Conservation (phyloP, 64 coral and sea anemone genomes). For the Cladopsammia gracilis region DNA sequence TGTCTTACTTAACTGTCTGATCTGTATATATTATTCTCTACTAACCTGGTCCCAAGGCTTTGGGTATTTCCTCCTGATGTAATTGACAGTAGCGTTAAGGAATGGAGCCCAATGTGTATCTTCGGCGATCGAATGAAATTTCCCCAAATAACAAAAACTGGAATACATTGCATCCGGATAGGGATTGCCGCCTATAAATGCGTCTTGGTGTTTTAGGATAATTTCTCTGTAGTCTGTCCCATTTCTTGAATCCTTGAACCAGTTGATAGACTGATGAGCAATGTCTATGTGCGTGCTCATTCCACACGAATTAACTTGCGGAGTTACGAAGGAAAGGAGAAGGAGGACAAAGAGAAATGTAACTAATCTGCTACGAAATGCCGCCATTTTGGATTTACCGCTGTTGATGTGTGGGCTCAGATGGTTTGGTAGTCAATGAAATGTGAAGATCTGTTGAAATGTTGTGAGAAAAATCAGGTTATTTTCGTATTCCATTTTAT, state of each 20-base stretch:
- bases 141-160: constrained; percentile 80
- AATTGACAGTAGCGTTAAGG: constrained; percentile 93
- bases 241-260: constrained; percentile 80
- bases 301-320: constrained; percentile 48
- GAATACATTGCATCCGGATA: constrained; percentile 97
- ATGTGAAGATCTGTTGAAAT: too few relatives aligned
- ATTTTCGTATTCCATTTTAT: too few relatives aligned
- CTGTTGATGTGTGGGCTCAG: constrained; percentile 3
- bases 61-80: constrained; percentile 92
- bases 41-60: constrained; percentile 96
- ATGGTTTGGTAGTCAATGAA: not conserved
- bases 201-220: constrained; percentile 87
- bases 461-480: too few relatives aligned
- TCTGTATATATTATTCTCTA: not conserved
- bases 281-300: constrained; percentile 97
- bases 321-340: not conserved
- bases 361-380: not conserved
- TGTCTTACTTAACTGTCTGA: too few relatives aligned
- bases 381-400: not conserved
- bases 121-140: constrained; percentile 78
- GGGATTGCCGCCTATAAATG: constrained; percentile 86
- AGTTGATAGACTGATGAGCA: constrained; percentile 85
- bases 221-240: constrained; percentile 84
- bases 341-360: not conserved
- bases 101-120: constrained; percentile 97